Conservation (phyloP, 2,888 invertebrate species). For the Dynastes hyllus region DNA sequence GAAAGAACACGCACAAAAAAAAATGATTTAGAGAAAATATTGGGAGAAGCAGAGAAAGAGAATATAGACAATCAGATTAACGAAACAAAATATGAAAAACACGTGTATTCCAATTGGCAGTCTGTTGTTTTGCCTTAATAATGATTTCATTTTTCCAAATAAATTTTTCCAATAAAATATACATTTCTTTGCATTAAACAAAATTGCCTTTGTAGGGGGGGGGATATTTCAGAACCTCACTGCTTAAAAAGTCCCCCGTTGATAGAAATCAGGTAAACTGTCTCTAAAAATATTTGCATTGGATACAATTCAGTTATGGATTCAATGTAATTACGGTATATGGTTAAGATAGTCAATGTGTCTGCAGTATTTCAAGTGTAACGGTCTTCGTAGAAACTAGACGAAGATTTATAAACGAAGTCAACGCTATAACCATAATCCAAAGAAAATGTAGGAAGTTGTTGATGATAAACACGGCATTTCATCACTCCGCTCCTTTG, state of each 20-base stretch:
- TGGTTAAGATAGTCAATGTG: background rate
- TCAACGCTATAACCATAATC: conserved; percentile 3
- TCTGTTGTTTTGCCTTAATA: no score
- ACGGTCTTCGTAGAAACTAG: background rate
- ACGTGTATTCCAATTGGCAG: no score
- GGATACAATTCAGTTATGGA: background rate
- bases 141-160: no score
- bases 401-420: background rate
- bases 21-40: background rate
- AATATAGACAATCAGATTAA: no score
- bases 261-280: no score
- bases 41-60: no score
- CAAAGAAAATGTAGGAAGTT: conserved; percentile 29
- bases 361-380: background rate
- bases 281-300: background rate
- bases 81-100: no score
- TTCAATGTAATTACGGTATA: background rate
- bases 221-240: no score
- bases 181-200: no score
- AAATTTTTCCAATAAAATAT: no score
- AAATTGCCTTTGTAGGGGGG: no score
- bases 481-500: conserved; percentile 31
- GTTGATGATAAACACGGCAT: background rate
- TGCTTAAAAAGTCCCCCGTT: no score
- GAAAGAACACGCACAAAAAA: background rate